Conservation (phyloP, 2,888 invertebrate species). For the Clostera curtula region DNA sequence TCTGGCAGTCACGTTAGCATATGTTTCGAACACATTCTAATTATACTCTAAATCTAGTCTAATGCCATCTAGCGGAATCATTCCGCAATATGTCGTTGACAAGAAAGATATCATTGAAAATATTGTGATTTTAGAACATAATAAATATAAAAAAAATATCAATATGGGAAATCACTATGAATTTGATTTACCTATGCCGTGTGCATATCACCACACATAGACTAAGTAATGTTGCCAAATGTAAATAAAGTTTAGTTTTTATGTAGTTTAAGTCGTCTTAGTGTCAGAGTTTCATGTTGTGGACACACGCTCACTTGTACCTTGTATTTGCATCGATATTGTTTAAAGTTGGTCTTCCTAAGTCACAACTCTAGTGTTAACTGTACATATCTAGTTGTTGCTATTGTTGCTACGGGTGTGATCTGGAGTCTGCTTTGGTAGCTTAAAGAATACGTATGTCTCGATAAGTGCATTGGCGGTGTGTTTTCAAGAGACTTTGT, state of each 20-base stretch:
- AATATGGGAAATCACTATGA: conserved; percentile 41
- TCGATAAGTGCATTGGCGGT: too few species aligned
- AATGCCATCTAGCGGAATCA: too few species aligned
- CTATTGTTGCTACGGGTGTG: too few species aligned
- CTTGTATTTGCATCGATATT: too few species aligned
- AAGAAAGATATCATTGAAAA: conserved; percentile 49
- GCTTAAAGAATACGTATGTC: too few species aligned
- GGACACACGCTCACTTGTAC: conserved; percentile 40
- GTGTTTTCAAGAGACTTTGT: too few species aligned
- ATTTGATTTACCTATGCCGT: conserved; percentile 53
- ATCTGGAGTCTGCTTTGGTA: too few species aligned
- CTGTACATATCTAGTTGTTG: conserved; percentile 18
- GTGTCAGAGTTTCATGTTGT: conserved; percentile 46
- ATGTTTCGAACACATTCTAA: conserved; percentile 3
- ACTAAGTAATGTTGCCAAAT: conserved; percentile 69
- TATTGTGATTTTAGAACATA: conserved; percentile 56
- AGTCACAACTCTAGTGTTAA: conserved; percentile 4
- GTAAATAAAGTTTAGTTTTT: conserved; percentile 43
- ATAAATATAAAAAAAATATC: conserved; percentile 46
- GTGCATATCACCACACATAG: conserved; percentile 68
- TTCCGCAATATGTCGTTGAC: conserved; percentile 14
- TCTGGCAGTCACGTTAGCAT: not conserved
- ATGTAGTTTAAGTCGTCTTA: conserved; percentile 33
- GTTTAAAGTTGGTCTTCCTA: too few species aligned
- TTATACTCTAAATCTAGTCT: too few species aligned